These are phyloP conservation scores for Plecotus auritus DNA, from an alignment of 2,113 vertebrate species.

Conservation along the genomic window DNA sequence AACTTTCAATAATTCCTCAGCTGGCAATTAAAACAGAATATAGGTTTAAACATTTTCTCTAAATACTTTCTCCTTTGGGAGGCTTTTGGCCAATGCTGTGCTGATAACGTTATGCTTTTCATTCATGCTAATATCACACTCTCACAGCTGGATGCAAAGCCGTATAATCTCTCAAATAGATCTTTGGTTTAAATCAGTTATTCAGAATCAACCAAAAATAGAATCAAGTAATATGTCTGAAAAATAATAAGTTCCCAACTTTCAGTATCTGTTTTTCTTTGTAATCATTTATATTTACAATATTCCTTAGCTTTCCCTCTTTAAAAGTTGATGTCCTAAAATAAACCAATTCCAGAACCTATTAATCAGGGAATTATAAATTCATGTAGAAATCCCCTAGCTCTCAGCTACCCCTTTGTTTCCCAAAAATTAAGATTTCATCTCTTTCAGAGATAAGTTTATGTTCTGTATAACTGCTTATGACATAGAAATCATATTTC, in stretches of 20 bases:
- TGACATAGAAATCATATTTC: background rate
- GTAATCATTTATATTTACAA: background rate
- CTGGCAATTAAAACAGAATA: background rate
- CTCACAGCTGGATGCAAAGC: background rate
- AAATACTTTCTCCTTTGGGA: background rate
- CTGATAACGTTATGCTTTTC: background rate
- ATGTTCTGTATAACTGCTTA: background rate
- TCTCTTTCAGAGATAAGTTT: background rate
- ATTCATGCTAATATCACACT: background rate
- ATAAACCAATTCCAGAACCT: background rate
- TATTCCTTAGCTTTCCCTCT: background rate
- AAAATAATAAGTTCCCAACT: background rate
- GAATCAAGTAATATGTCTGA: background rate
- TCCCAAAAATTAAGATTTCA: background rate
- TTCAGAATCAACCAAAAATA: background rate
- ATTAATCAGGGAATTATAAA: background rate
- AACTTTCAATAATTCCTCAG: background rate
- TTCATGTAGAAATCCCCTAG: background rate
- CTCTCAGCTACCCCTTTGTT: background rate
- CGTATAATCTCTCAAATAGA: background rate
- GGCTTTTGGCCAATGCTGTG: background rate
- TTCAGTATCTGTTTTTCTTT: background rate
- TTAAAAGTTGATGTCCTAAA: background rate
- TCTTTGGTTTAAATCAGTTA: background rate
- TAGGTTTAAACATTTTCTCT: background rate